A percentile compares a stretch with the other conserved stretches of the same genome.
Conservation (phyloP, 2,797 vertebrate species). For the Peromyscus nudipes region DNA sequence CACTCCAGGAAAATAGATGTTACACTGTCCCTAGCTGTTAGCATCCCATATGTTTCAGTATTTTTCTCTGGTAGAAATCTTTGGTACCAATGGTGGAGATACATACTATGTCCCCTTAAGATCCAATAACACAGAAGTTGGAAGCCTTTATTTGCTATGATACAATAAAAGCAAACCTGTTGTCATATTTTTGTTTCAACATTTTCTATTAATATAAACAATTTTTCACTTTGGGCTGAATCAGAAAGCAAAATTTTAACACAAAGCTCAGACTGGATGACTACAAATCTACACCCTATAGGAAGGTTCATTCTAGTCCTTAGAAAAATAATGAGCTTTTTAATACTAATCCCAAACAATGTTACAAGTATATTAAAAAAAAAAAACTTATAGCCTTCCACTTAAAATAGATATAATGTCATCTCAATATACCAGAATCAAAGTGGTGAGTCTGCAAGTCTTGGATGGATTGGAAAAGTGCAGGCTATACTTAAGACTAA, state of each 20-base stretch:
- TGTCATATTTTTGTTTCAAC: not conserved
- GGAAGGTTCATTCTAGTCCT: not conserved
- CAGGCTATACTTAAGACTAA: not conserved
- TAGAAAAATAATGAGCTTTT: conserved; percentile 36
- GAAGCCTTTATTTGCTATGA: not conserved
- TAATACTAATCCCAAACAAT: conserved; percentile 21
- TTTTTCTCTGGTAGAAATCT: not conserved
- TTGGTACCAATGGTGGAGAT: not conserved
- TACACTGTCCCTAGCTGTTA: not conserved
- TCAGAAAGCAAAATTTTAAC: not conserved
- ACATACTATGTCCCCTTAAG: not conserved
- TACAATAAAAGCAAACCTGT: not conserved
- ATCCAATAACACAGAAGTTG: not conserved
- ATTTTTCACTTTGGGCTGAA: not conserved
- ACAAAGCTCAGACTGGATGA: not conserved
- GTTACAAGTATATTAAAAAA: not conserved
- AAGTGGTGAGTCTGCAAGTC: not conserved
- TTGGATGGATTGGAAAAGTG: not conserved
- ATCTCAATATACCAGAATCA: conserved; percentile 2
- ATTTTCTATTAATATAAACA: conserved; percentile 1
- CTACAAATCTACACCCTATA: not conserved
- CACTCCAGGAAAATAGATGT: not conserved
- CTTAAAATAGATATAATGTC: not conserved
- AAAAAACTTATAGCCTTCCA: not conserved
- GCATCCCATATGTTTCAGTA: not conserved